Percentiles rank a stretch among this genome's conserved stretches.
Evolutionary conservation across 1,140 invertebrate species (phyloP).

Genomic region (Drosophila mauritiana): DNA sequence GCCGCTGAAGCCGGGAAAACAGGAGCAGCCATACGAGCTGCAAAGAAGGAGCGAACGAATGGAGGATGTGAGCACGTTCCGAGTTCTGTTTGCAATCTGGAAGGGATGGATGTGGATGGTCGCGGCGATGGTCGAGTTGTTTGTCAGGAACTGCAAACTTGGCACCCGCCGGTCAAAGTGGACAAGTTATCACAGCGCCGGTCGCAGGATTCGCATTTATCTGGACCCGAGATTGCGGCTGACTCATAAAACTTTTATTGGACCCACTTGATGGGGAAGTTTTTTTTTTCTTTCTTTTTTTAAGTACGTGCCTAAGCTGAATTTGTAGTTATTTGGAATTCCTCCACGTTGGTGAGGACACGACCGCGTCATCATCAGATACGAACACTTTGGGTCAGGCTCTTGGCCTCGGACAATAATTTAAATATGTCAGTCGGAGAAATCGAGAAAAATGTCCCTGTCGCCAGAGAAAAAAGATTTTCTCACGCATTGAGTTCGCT

Average conservation of each 20-base stretch:
- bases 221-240: slow-evolving; percentile 32
- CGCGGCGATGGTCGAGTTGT: background rate
- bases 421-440: slow-evolving; percentile 43
- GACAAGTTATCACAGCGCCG: slow-evolving; percentile 49
- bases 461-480: slow-evolving; percentile 18
- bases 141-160: slow-evolving; percentile 2
- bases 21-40: slow-evolving; percentile 89
- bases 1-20: slow-evolving; percentile 90
- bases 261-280: slow-evolving; percentile 27
- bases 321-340: slow-evolving; percentile 42
- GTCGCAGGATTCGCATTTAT: slow-evolving; percentile 34
- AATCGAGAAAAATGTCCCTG: slow-evolving; percentile 20
- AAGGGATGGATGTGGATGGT: background rate
- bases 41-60: slow-evolving; percentile 76
- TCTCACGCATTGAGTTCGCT: slow-evolving; percentile 39
- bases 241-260: slow-evolving; percentile 56
- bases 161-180: slow-evolving; percentile 6
- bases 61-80: slow-evolving; percentile 57
- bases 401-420: slow-evolving; percentile 48
- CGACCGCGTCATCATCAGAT: slow-evolving; percentile 37
- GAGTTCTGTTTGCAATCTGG: slow-evolving; percentile 41
- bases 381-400: slow-evolving; percentile 47
- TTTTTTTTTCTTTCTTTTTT: slow-evolving; percentile 28
- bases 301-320: slow-evolving; percentile 49
- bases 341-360: background rate